Evolutionary conservation across 30 jellyfish, hydroid and myxozoan genomes (phyloP).

Genomic region (Turritopsis rubra): DNA sequence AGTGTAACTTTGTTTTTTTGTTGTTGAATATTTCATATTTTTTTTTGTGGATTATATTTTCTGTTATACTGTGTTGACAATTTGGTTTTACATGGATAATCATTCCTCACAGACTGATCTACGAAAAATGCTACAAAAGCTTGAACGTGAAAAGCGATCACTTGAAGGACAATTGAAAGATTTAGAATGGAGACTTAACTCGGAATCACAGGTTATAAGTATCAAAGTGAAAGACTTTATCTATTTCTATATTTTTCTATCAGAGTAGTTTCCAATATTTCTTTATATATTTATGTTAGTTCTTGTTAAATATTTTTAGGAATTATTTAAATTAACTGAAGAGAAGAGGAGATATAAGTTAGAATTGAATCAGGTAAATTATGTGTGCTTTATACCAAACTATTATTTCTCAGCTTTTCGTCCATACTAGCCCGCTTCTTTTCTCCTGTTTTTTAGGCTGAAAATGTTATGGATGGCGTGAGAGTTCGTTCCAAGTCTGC

Average conservation of each 20-base stretch:
- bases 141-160: conserved; percentile 50
- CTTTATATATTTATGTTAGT: too few species aligned
- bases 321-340: conserved; percentile 31
- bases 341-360: conserved; percentile 31
- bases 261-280: too few species aligned
- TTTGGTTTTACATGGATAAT: too few species aligned
- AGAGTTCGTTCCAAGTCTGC: neutral
- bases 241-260: too few species aligned
- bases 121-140: conserved; percentile 32
- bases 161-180: conserved; percentile 55
- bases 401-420: too few species aligned
- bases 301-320: conserved; percentile 20
- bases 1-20: neutral
- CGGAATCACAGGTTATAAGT: conserved; percentile 55
- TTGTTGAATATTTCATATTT: neutral
- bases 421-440: too few species aligned
- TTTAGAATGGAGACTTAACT: conserved; percentile 72
- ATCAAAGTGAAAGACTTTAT: neutral
- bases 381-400: neutral
- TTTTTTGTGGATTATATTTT: neutral
- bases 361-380: conserved; percentile 34
- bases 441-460: neutral
- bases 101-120: neutral
- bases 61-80: neutral
- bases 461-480: neutral